phyloP scores from a whole-genome alignment of 2,113 vertebrate species.

The Festucalex cinctus region DNA sequence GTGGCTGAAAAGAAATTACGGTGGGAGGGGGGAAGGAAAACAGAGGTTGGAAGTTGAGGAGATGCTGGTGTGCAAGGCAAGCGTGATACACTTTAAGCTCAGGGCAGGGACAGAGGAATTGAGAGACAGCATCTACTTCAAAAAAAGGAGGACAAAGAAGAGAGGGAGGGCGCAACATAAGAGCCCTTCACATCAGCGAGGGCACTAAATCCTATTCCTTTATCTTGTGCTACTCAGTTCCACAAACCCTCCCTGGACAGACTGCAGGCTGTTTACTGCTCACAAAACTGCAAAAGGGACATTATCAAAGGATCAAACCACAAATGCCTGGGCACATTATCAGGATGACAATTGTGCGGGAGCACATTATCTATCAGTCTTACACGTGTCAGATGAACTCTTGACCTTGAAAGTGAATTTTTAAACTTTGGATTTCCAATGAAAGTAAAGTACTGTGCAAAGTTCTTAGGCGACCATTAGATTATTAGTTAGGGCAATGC shows the following conservation, averaged over 20 bases:
- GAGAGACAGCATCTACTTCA: constrained; percentile 31
- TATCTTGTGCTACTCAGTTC: constrained; percentile 38
- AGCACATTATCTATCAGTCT: constrained; percentile 10
- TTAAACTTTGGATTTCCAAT: constrained; percentile 7
- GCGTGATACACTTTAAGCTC: constrained; percentile 30
- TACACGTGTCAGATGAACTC: constrained; percentile 3
- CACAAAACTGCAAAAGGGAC: constrained; percentile 24
- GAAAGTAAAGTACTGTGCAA: not conserved
- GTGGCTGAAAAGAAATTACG: constrained; percentile 18
- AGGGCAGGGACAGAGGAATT: constrained; percentile 38
- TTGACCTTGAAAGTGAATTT: constrained; percentile 12
- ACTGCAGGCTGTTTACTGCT: constrained; percentile 18
- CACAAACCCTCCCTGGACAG: constrained; percentile 22
- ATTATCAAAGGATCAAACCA: constrained; percentile 35
- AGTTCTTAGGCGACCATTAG: not conserved
- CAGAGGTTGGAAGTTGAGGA: constrained; percentile 12
- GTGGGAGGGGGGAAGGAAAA: constrained; percentile 4
- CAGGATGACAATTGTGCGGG: constrained; percentile 5
- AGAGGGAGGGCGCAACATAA: constrained; percentile 24
- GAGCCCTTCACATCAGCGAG: constrained; percentile 21
- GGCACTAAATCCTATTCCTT: constrained; percentile 46
- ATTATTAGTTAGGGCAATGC: not conserved
- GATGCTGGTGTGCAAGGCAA: constrained; percentile 23
- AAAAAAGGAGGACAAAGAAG: constrained; percentile 18
- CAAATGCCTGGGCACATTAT: constrained; percentile 15